Evolutionary conservation across 2,888 invertebrate genomes (phyloP).

Genomic region (Sminthurides aquaticus): DNA sequence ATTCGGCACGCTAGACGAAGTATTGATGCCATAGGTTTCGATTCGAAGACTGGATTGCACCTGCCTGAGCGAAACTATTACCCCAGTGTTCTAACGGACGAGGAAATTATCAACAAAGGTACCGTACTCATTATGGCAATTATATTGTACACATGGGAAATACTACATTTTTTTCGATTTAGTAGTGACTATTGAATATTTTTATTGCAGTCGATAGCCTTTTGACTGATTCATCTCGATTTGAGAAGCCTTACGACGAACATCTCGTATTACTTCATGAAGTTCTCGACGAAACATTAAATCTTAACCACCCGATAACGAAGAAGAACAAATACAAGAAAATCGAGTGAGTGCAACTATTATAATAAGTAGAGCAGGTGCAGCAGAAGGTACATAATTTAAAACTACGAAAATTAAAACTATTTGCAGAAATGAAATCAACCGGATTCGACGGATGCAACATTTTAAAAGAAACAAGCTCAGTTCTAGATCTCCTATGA

Average conservation of each 20-base stretch:
- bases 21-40: slow-evolving; percentile 58
- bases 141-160: too few species aligned
- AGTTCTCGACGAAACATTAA: slow-evolving; percentile 57
- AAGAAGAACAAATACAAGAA: slow-evolving; percentile 51
- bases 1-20: slow-evolving; percentile 73
- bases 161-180: too few species aligned
- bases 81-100: slow-evolving; percentile 47
- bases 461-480: slow-evolving; percentile 1
- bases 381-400: too few species aligned
- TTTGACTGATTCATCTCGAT: slow-evolving; percentile 45
- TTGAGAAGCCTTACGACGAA: slow-evolving; percentile 47
- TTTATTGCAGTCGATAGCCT: slow-evolving; percentile 44
- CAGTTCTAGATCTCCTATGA: slow-evolving; percentile 1
- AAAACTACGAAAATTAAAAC: too few species aligned
- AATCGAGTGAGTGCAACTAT: slow-evolving; percentile 14
- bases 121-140: too few species aligned
- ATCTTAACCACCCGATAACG: slow-evolving; percentile 55
- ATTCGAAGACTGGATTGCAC: slow-evolving; percentile 48
- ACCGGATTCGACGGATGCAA: background rate
- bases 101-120: slow-evolving; percentile 47
- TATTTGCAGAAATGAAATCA: slow-evolving; percentile 12
- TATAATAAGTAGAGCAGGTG: background rate
- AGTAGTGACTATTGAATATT: too few species aligned
- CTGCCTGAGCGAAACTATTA: slow-evolving; percentile 44
- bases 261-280: slow-evolving; percentile 55